Percentiles rank a stretch among this genome's conserved stretches.
These are phyloP conservation scores for Barbus barbus DNA, from an alignment of 2,113 vertebrate species.

Conservation along the genomic window DNA sequence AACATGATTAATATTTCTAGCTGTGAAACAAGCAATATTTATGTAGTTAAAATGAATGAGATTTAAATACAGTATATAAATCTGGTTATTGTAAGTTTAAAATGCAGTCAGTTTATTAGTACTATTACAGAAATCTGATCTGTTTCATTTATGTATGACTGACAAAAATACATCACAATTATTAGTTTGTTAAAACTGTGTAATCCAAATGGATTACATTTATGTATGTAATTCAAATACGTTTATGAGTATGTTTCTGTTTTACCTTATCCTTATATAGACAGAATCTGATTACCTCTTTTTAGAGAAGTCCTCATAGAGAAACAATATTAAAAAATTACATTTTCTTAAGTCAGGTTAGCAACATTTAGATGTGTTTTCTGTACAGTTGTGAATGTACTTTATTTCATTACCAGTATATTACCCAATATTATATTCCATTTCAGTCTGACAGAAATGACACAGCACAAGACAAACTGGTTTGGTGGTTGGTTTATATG, in stretches of 20 bases:
- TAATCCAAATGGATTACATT: neutral
- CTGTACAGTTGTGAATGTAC: neutral
- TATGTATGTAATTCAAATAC: neutral
- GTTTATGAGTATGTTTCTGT: neutral
- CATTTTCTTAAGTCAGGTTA: too few relatives aligned
- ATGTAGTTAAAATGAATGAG: too few relatives aligned
- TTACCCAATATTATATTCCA: neutral
- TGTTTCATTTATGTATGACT: neutral
- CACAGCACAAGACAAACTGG: neutral
- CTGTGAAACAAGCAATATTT: too few relatives aligned
- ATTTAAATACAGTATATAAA: too few relatives aligned
- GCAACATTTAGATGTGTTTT: neutral
- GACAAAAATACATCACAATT: neutral
- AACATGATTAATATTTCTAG: too few relatives aligned
- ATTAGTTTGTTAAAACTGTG: neutral
- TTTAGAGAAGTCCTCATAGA: too few relatives aligned
- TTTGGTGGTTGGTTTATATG: neutral
- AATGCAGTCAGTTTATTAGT: too few relatives aligned
- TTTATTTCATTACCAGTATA: neutral
- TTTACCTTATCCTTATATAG: neutral
- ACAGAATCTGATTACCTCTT: neutral
- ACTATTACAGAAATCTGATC: neutral
- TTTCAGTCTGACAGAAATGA: neutral
- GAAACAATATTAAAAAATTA: too few relatives aligned
- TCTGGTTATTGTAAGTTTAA: too few relatives aligned